These are phyloP conservation scores for Drosophila murphyi DNA, from an alignment of 1,140 invertebrate genomes.

Conservation along the genomic window DNA sequence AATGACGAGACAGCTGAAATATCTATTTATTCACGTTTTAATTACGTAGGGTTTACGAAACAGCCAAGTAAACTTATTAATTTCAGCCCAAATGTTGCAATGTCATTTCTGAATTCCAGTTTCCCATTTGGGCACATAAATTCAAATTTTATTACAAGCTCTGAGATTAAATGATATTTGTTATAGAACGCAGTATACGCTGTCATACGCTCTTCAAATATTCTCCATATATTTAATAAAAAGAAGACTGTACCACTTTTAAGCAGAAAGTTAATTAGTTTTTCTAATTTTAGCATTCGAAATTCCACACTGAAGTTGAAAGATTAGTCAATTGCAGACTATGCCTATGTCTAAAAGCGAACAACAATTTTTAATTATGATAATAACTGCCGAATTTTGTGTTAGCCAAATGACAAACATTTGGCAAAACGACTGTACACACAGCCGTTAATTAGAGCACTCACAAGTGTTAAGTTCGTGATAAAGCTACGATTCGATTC, in stretches of 20 bases:
- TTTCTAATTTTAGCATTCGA: not conserved
- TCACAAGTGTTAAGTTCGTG: constrained; percentile 30
- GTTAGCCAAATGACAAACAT: constrained; percentile 44
- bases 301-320: not conserved
- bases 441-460: constrained; percentile 41
- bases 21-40: not conserved
- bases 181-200: too few relatives aligned
- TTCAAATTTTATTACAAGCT: not conserved
- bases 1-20: constrained; percentile 21
- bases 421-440: constrained; percentile 28
- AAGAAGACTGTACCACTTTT: not conserved
- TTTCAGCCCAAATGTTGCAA: not conserved
- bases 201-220: too few relatives aligned
- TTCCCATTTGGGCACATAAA: not conserved
- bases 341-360: not conserved
- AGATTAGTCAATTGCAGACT: not conserved
- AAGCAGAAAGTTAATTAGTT: not conserved
- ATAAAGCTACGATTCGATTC: not conserved
- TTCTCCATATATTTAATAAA: too few relatives aligned
- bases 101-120: not conserved
- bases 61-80: not conserved
- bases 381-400: constrained; percentile 7
- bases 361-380: constrained; percentile 44
- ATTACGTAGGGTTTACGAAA: not conserved
- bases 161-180: not conserved